Evolutionary conservation across 64 coral and sea anemone genomes (phyloP).

Genomic region (Platygyra sinensis): DNA sequence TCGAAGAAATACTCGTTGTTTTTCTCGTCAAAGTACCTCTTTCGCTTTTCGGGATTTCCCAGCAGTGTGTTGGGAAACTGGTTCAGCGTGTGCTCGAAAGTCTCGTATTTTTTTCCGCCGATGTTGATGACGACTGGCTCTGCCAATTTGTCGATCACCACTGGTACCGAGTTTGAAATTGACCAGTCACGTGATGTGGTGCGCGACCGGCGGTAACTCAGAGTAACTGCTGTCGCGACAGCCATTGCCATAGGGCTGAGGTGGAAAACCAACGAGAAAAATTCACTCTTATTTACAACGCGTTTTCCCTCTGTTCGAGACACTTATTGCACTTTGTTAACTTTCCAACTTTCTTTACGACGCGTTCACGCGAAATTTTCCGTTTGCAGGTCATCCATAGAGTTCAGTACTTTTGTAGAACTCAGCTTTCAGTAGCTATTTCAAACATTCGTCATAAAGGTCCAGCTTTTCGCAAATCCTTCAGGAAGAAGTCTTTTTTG

Average conservation of each 20-base stretch:
- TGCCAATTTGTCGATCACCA: neutral
- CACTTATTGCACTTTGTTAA: neutral
- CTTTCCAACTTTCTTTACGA: neutral
- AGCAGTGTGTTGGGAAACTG: slow-evolving; percentile 85
- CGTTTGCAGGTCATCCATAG: neutral
- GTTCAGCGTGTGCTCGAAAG: slow-evolving; percentile 78
- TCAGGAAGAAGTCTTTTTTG: neutral
- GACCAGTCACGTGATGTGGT: slow-evolving; percentile 33
- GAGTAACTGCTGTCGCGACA: slow-evolving; percentile 28
- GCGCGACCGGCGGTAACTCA: slow-evolving; percentile 37
- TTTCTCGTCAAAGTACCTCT: slow-evolving; percentile 68
- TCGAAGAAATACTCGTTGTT: slow-evolving; percentile 95
- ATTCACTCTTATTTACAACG: neutral
- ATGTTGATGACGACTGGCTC: slow-evolving; percentile 73
- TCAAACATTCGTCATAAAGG: neutral
- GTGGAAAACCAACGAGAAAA: neutral
- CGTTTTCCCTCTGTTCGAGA: neutral
- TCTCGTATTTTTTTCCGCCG: slow-evolving; percentile 87
- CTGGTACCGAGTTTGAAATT: neutral
- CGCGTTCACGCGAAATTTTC: neutral
- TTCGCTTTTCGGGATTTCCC: slow-evolving; percentile 69
- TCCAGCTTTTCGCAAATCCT: neutral
- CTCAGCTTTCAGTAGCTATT: neutral
- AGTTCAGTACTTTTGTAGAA: neutral
- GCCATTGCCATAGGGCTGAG: slow-evolving; percentile 33